These are phyloP conservation scores for Lepilemur septentrionalis DNA, from an alignment of 2,797 vertebrate genomes.

Conservation along the genomic window DNA sequence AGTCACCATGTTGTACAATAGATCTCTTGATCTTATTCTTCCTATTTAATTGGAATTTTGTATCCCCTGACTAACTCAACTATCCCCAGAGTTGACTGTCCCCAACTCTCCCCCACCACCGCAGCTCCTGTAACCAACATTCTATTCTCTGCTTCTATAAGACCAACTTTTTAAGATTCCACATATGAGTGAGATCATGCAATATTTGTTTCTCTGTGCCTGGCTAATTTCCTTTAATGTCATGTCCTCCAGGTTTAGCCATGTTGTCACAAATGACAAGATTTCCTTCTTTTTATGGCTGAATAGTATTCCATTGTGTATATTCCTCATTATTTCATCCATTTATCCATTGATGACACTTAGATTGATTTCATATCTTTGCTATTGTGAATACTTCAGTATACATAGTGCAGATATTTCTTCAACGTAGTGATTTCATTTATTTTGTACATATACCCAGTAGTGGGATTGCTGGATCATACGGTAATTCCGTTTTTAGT, in stretches of 20 bases:
- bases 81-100: no score
- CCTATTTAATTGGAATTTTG: background rate
- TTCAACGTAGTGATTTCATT: background rate
- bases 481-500: background rate
- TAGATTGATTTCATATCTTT: background rate
- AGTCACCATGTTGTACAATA: background rate
- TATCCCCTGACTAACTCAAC: background rate
- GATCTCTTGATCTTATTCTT: background rate
- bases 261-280: background rate
- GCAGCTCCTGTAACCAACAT: background rate
- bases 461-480: background rate
- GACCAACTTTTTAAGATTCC: background rate
- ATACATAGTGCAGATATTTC: background rate
- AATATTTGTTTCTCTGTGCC: background rate
- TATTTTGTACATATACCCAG: background rate
- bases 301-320: background rate
- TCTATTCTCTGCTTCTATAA: background rate
- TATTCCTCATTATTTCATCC: background rate
- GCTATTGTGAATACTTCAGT: background rate
- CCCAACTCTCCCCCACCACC: no score
- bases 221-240: background rate
- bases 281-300: background rate
- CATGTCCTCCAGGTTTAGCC: background rate
- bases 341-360: background rate
- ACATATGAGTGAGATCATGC: background rate